A percentile compares a stretch with the other conserved stretches of the same genome.
phyloP scores from a whole-genome alignment of 2,797 vertebrate species.

The Urophycis tenuis region DNA sequence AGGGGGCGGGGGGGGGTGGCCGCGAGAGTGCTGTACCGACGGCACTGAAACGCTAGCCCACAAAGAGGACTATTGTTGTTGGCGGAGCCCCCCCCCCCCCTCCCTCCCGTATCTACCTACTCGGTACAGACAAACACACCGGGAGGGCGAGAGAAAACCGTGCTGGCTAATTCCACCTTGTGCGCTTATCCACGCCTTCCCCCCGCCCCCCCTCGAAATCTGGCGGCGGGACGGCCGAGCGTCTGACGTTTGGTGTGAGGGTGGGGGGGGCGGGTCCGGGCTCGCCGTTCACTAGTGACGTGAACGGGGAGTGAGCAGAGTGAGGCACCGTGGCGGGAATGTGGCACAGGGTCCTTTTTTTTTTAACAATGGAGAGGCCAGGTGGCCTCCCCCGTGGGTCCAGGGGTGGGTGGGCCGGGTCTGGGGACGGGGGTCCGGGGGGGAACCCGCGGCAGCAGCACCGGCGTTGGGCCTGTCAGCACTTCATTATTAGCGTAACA shows the following conservation, averaged over 20 bases:
- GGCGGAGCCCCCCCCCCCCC: no score
- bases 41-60: conserved; percentile 55
- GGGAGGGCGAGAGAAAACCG: conserved; percentile 19
- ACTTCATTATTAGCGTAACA: conserved; percentile 1
- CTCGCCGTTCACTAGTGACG: conserved; percentile 3
- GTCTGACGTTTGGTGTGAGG: neutral
- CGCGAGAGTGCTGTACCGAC: conserved; percentile 53
- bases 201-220: no score
- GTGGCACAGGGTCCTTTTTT: neutral
- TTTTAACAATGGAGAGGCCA: conserved; percentile 8
- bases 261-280: neutral
- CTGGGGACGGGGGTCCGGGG: no score
- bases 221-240: conserved; percentile 15
- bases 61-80: conserved; percentile 65
- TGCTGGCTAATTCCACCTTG: conserved; percentile 51
- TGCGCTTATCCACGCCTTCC: conserved; percentile 44
- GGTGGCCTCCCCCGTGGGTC: no score
- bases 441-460: conserved; percentile 3
- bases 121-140: conserved; percentile 34
- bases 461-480: conserved; percentile 3
- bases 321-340: neutral
- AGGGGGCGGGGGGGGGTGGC: conserved; percentile 52
- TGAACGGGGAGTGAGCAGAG: neutral
- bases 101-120: conserved; percentile 1
- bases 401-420: no score